These are phyloP conservation scores for Ceraclea dissimilis DNA, from an alignment of 2,888 invertebrate genomes.

Conservation along the genomic window DNA sequence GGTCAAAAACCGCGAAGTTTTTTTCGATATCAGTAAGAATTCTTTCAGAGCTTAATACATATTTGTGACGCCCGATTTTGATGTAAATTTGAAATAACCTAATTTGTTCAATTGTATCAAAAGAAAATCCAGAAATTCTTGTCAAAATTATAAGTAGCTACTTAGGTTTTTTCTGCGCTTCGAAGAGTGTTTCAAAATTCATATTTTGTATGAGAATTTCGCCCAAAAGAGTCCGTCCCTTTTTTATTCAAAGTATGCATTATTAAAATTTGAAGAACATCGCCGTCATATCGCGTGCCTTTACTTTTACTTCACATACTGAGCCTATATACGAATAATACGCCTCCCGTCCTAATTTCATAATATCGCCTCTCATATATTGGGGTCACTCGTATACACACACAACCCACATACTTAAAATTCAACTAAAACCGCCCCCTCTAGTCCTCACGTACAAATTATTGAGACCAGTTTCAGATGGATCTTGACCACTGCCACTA, in stretches of 20 bases:
- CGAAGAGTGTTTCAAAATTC: too few relatives aligned
- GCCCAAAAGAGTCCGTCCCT: conserved; percentile 1
- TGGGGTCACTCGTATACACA: conserved; percentile 13
- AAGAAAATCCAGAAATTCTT: too few relatives aligned
- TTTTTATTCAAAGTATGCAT: conserved; percentile 24
- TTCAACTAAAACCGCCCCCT: background rate
- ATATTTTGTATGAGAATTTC: too few relatives aligned
- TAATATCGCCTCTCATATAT: background rate
- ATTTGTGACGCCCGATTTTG: too few relatives aligned
- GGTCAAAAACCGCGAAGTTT: too few relatives aligned
- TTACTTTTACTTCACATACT: background rate
- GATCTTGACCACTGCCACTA: background rate
- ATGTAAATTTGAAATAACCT: too few relatives aligned
- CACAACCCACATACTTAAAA: background rate
- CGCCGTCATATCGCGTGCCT: conserved; percentile 19
- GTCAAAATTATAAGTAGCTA: too few relatives aligned
- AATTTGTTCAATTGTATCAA: too few relatives aligned
- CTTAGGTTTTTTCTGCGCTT: too few relatives aligned
- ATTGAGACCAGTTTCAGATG: background rate
- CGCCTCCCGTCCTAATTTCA: conserved; percentile 7
- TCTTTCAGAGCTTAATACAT: too few relatives aligned
- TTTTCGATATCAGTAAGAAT: too few relatives aligned
- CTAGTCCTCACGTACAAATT: too few relatives aligned
- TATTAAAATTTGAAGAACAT: conserved; percentile 26
- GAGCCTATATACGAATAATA: background rate